A percentile compares a stretch with the other conserved stretches of the same genome.
These are phyloP conservation scores for Mythimna lalbum DNA, from an alignment of 2,888 invertebrate species.

Conservation along the genomic window DNA sequence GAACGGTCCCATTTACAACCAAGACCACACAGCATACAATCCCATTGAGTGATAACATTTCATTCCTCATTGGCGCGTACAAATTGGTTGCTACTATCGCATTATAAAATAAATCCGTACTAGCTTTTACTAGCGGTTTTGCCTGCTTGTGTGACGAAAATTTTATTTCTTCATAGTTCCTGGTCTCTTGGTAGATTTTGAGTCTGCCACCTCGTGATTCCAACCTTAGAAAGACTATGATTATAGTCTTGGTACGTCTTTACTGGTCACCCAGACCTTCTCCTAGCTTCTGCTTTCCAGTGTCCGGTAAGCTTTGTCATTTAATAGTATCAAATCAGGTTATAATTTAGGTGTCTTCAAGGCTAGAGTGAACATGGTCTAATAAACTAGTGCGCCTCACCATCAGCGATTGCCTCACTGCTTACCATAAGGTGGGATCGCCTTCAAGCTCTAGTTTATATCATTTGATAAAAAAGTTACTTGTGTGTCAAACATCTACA, in stretches of 20 bases:
- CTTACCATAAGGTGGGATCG: no score
- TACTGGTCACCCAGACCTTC: not conserved
- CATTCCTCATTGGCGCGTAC: slow-evolving; percentile 28
- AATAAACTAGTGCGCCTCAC: no score
- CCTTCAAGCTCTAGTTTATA: no score
- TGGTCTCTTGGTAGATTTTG: not conserved
- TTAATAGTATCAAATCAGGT: not conserved
- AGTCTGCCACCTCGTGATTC: not conserved
- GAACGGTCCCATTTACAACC: slow-evolving; percentile 21
- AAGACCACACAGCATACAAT: slow-evolving; percentile 33
- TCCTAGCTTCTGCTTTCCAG: not conserved
- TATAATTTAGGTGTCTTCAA: no score
- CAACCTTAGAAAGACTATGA: not conserved
- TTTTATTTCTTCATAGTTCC: not conserved
- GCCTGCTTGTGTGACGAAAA: not conserved
- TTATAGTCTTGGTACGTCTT: not conserved
- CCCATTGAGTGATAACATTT: slow-evolving; percentile 42
- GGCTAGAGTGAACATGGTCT: no score
- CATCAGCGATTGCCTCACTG: no score
- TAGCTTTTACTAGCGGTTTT: not conserved
- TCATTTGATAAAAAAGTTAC: no score
- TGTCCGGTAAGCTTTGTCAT: not conserved
- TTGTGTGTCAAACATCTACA: no score
- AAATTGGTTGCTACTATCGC: slow-evolving; percentile 30
- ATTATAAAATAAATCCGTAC: slow-evolving; percentile 16